Conservation (phyloP, 2,888 invertebrate genomes). For the Aplocera efformata region DNA sequence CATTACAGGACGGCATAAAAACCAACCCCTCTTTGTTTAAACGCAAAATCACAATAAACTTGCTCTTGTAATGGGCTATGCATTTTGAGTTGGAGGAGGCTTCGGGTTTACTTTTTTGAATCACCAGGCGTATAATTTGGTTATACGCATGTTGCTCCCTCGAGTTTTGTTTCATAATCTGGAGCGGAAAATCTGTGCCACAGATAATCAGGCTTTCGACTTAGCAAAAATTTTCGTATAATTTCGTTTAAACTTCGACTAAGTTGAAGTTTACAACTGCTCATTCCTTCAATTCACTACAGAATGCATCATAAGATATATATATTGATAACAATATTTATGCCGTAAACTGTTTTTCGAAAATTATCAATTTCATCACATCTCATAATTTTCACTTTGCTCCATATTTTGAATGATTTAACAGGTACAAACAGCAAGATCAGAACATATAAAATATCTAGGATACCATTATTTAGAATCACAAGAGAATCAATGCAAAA, state of each 20-base stretch:
- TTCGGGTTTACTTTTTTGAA: conserved; percentile 52
- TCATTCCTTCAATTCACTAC: too few species aligned
- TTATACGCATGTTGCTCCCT: conserved; percentile 19
- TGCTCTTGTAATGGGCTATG: conserved; percentile 66
- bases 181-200: conserved; percentile 2
- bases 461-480: neutral
- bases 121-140: conserved; percentile 24
- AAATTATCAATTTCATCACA: too few species aligned
- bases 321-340: too few species aligned
- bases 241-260: too few species aligned
- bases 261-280: too few species aligned
- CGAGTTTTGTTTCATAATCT: conserved; percentile 12
- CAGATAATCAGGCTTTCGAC: neutral
- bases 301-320: too few species aligned
- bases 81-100: conserved; percentile 51
- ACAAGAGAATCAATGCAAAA: conserved; percentile 34
- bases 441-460: too few species aligned
- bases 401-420: too few species aligned
- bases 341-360: too few species aligned
- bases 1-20: conserved; percentile 67
- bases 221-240: too few species aligned
- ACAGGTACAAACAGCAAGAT: too few species aligned
- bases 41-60: conserved; percentile 76
- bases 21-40: conserved; percentile 70
- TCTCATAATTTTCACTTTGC: too few species aligned